phyloP scores from a whole-genome alignment of 2,888 invertebrate species.

The Epistrophella euchroma region DNA sequence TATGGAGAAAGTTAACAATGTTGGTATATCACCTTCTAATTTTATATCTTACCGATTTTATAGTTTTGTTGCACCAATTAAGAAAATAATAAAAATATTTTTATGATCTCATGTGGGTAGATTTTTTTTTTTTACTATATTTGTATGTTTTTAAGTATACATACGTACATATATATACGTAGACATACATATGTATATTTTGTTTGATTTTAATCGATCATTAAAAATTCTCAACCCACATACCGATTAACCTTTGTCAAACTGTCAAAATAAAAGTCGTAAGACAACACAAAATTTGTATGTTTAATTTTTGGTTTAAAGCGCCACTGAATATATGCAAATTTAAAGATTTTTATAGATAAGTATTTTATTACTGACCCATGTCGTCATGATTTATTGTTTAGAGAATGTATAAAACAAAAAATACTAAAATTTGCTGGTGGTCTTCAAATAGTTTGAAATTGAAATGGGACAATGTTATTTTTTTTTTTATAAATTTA shows the following conservation, averaged over 20 bases:
- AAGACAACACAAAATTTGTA: neutral
- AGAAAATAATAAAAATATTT: neutral
- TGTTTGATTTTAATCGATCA: conserved; percentile 25
- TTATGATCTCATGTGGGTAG: neutral
- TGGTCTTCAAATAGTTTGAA: neutral
- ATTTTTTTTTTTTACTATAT: neutral
- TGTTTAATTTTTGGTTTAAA: conserved; percentile 9
- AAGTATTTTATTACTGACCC: conserved; percentile 11
- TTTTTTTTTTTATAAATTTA: too few relatives aligned
- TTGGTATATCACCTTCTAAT: neutral
- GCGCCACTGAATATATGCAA: conserved; percentile 34
- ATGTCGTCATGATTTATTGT: conserved; percentile 28
- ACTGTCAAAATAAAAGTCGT: conserved; percentile 34
- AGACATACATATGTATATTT: too few relatives aligned
- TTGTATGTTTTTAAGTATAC: neutral
- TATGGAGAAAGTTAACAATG: neutral
- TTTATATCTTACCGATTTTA: too few relatives aligned
- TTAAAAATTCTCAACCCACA: conserved; percentile 34
- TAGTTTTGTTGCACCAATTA: too few relatives aligned
- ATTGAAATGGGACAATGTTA: neutral
- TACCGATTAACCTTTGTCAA: conserved; percentile 44
- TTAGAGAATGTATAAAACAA: neutral
- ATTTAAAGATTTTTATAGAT: conserved; percentile 4
- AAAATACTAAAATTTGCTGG: conserved; percentile 13
- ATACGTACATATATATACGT: neutral